A percentile compares a stretch with the other conserved stretches of the same genome.
Evolutionary conservation across 1,140 invertebrate genomes (phyloP).

Genomic region (Pogonus chalceus): DNA sequence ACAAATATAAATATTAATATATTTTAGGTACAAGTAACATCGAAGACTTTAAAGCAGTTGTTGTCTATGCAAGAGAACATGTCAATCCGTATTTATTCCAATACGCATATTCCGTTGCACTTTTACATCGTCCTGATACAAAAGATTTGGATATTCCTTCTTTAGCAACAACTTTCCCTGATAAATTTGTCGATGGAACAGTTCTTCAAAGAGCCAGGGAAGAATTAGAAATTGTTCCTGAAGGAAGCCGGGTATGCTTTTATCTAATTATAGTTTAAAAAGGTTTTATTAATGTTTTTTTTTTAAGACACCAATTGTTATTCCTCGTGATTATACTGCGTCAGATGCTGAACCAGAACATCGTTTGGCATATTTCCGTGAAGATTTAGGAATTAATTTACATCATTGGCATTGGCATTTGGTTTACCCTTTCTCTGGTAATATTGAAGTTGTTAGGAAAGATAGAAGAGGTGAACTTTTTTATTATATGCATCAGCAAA

Average conservation of each 20-base stretch:
- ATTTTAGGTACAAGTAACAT: slow-evolving; percentile 51
- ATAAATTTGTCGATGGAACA: slow-evolving; percentile 64
- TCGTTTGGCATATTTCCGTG: slow-evolving; percentile 62
- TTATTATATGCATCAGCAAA: slow-evolving; percentile 71
- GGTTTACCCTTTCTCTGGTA: slow-evolving; percentile 60
- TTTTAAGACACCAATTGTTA: slow-evolving; percentile 46
- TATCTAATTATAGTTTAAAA: neutral
- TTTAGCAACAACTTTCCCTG: slow-evolving; percentile 62
- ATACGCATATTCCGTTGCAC: slow-evolving; percentile 63
- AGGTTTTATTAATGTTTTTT: slow-evolving; percentile 4
- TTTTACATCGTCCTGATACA: slow-evolving; percentile 65
- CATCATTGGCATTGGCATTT: slow-evolving; percentile 82
- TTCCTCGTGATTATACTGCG: slow-evolving; percentile 63
- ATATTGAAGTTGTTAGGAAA: slow-evolving; percentile 49
- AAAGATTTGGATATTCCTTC: slow-evolving; percentile 58
- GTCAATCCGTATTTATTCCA: slow-evolving; percentile 69
- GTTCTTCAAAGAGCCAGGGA: slow-evolving; percentile 57
- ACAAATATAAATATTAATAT: neutral
- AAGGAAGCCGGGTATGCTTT: slow-evolving; percentile 48
- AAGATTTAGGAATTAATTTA: slow-evolving; percentile 62
- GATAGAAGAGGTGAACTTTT: slow-evolving; percentile 65
- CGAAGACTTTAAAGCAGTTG: slow-evolving; percentile 58
- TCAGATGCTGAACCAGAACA: slow-evolving; percentile 63
- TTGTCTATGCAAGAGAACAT: slow-evolving; percentile 60
- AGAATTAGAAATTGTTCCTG: slow-evolving; percentile 50